A percentile compares a stretch with the other conserved stretches of the same genome.
These are phyloP conservation scores for Euwallacea fornicatus DNA, from an alignment of 1,140 invertebrate species.

Conservation along the genomic window DNA sequence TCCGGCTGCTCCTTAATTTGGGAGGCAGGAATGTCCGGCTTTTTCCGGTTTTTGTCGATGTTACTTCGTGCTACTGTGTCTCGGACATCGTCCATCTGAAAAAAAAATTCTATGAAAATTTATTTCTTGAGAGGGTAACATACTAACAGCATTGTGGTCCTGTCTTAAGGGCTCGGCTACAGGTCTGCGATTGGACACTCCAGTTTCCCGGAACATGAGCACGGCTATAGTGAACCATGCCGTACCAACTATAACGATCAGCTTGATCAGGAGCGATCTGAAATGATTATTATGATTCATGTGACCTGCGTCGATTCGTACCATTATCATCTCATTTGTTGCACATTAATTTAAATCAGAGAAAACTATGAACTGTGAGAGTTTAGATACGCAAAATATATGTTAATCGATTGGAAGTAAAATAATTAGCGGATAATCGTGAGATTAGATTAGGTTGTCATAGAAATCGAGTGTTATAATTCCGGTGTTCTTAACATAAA, in stretches of 20 bases:
- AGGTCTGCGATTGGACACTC: constrained; percentile 45
- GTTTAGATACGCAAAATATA: too few relatives aligned
- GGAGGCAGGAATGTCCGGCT: constrained; percentile 36
- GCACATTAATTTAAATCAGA: too few relatives aligned
- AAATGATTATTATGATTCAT: not conserved
- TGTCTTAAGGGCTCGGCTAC: constrained; percentile 35
- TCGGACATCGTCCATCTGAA: not conserved
- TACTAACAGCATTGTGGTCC: not conserved
- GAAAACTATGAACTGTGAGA: too few relatives aligned
- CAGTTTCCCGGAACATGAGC: constrained; percentile 73
- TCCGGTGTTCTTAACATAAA: too few relatives aligned
- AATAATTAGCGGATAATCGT: too few relatives aligned
- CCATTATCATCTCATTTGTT: too few relatives aligned
- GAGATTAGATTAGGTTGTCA: too few relatives aligned
- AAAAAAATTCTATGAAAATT: not conserved
- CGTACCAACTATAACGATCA: constrained; percentile 73
- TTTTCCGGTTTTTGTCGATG: not conserved
- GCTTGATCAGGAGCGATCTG: constrained; percentile 75
- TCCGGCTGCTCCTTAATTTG: constrained; percentile 22
- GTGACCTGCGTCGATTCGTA: too few relatives aligned
- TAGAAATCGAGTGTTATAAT: too few relatives aligned
- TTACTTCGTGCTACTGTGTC: constrained; percentile 1
- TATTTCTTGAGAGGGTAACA: not conserved
- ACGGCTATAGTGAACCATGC: constrained; percentile 84
- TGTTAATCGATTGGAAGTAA: too few relatives aligned